Evolutionary conservation across 2,797 vertebrate genomes (phyloP).

Genomic region (Pantherophis vulpinus): DNA sequence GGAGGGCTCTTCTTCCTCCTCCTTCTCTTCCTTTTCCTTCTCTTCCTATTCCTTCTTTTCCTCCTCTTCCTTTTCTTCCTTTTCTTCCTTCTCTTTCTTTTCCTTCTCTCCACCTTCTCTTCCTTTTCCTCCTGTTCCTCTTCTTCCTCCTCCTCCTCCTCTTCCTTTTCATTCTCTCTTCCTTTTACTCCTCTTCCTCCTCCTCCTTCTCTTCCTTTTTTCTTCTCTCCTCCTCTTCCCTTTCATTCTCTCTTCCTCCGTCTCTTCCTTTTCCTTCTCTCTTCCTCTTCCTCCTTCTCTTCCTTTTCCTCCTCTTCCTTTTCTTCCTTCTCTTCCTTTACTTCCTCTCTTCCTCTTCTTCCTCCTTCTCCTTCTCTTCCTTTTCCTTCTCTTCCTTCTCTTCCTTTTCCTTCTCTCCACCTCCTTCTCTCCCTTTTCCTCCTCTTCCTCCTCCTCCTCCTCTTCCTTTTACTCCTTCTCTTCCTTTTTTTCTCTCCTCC

Average conservation of each 20-base stretch:
- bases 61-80: no score
- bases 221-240: rapidly evolving
- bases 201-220: rapidly evolving
- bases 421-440: no score
- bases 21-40: rapidly evolving
- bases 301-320: rapidly evolving
- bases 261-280: no score
- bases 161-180: rapidly evolving
- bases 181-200: rapidly evolving
- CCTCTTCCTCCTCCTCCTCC: rapidly evolving
- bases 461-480: rapidly evolving
- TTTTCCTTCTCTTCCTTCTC: rapidly evolving
- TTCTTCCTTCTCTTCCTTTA: no score
- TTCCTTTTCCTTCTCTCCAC: rapidly evolving
- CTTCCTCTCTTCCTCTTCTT: rapidly evolving
- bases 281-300: rapidly evolving
- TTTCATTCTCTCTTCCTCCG: no score
- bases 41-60: no score
- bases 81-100: no score
- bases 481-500: rapidly evolving
- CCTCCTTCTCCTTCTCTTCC: rapidly evolving
- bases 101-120: no score
- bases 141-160: no score
- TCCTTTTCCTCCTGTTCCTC: rapidly evolving
- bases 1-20: no score